Conservation (phyloP, 2,113 vertebrate species). For the Leptodactylus fuscus region DNA sequence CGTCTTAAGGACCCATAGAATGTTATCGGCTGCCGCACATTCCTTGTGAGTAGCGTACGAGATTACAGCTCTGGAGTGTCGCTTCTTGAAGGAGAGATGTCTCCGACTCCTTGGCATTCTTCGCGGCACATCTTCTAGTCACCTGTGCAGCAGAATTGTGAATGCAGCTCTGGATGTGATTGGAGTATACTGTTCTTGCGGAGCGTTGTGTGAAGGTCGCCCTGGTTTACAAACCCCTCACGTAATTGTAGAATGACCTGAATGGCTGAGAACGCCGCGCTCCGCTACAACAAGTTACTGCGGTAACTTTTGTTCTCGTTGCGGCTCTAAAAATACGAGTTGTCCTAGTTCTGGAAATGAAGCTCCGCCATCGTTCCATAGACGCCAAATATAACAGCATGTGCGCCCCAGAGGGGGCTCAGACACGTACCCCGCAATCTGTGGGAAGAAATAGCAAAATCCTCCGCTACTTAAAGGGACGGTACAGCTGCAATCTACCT, state of each 20-base stretch:
- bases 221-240: background rate
- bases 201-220: background rate
- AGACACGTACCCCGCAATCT: background rate
- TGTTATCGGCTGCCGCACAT: background rate
- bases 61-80: background rate
- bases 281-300: constrained; percentile 12
- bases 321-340: constrained; percentile 37
- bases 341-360: constrained; percentile 31
- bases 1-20: background rate
- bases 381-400: constrained; percentile 8
- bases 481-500: no score
- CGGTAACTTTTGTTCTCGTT: constrained; percentile 33
- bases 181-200: no score
- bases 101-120: no score
- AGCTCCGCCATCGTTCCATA: background rate
- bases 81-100: background rate
- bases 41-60: background rate
- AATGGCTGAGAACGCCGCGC: background rate
- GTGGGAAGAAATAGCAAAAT: background rate
- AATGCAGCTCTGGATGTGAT: no score
- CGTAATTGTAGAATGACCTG: constrained; percentile 14
- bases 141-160: no score
- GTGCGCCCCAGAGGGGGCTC: background rate
- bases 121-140: no score
- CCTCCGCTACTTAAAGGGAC: background rate